Percentiles rank a stretch among this genome's conserved stretches.
phyloP scores from a whole-genome alignment of 2,888 invertebrate species.

The Sphaerophoria taeniata region DNA sequence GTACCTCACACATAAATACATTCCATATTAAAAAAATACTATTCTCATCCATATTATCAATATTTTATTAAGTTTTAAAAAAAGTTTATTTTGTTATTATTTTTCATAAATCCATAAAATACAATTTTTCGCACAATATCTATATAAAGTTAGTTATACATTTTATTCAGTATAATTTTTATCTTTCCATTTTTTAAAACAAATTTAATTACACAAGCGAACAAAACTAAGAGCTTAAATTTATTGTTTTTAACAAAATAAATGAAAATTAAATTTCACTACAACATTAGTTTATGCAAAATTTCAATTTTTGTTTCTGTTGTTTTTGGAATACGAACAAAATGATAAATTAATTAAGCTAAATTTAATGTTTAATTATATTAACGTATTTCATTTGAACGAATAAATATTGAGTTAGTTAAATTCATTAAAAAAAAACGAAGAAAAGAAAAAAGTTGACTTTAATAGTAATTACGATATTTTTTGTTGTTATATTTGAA shows the following conservation, averaged over 20 bases:
- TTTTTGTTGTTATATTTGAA: conserved; percentile 37
- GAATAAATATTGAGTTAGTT: conserved; percentile 72
- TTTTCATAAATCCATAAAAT: conserved; percentile 60
- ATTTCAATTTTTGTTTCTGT: conserved; percentile 8
- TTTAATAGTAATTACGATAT: conserved; percentile 41
- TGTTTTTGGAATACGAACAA: conserved; percentile 36
- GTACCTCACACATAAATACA: conserved; percentile 37
- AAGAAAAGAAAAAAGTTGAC: conserved; percentile 22
- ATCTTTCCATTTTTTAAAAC: conserved; percentile 26
- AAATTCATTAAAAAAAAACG: conserved; percentile 32
- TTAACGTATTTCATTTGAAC: conserved; percentile 37
- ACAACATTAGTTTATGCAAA: conserved; percentile 40
- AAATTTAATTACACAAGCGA: conserved; percentile 33
- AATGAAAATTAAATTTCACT: conserved; percentile 31
- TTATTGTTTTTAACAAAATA: conserved; percentile 7
- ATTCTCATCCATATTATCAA: conserved; percentile 38
- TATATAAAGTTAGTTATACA: conserved; percentile 65
- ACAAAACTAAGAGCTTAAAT: conserved; percentile 1
- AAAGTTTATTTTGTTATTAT: conserved; percentile 53
- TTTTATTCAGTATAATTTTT: conserved; percentile 52
- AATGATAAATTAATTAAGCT: conserved; percentile 60
- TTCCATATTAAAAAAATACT: conserved; percentile 38
- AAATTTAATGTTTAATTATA: conserved; percentile 44
- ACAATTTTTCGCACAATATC: conserved; percentile 61
- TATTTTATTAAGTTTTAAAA: conserved; percentile 22